Conservation (phyloP, 1,140 invertebrate species). For the Coenobita brevimanus region DNA sequence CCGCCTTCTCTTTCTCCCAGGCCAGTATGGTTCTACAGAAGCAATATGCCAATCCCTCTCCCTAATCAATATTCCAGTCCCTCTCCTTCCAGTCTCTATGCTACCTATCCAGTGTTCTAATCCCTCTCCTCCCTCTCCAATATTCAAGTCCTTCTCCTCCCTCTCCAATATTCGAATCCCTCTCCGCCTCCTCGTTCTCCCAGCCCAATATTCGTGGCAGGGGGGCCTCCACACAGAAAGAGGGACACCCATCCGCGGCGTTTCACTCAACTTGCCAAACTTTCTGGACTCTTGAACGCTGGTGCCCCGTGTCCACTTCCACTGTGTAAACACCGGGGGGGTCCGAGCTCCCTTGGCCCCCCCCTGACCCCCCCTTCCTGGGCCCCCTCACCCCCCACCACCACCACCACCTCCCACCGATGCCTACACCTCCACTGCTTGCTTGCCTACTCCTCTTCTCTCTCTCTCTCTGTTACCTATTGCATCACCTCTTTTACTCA, state of each 20-base stretch:
- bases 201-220: slow-evolving; percentile 21
- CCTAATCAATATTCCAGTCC: too few species aligned
- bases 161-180: too few species aligned
- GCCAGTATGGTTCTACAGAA: too few species aligned
- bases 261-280: slow-evolving; percentile 60
- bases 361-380: background rate
- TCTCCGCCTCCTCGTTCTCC: background rate
- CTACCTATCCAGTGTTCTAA: too few species aligned
- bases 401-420: background rate
- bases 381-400: background rate
- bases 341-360: background rate
- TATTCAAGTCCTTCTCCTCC: too few species aligned
- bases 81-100: too few species aligned
- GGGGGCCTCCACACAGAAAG: slow-evolving; percentile 32
- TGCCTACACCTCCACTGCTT: background rate
- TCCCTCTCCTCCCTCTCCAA: too few species aligned
- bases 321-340: slow-evolving; percentile 46
- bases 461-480: background rate
- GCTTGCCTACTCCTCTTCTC: background rate
- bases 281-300: slow-evolving; percentile 48
- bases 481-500: too few species aligned
- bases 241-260: slow-evolving; percentile 40
- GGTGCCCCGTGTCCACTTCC: slow-evolving; percentile 55
- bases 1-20: too few species aligned
- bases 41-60: too few species aligned